Percentiles rank a stretch among this genome's conserved stretches.
phyloP scores from a whole-genome alignment of 2,888 invertebrate genomes.

The Teleogryllus oceanicus region DNA sequence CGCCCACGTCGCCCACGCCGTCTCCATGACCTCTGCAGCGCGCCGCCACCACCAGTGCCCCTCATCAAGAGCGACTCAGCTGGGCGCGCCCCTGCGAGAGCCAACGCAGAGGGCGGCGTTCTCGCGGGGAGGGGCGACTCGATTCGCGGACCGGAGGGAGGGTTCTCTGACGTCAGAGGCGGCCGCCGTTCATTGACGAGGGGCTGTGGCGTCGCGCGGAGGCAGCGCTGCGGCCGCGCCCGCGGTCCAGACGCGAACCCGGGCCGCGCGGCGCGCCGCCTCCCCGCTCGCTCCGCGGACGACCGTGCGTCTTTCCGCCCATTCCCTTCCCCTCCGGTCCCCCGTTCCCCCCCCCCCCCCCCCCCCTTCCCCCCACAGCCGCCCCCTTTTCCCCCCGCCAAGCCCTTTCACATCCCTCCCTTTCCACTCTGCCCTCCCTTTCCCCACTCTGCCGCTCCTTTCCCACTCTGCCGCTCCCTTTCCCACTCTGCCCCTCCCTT shows the following conservation, averaged over 20 bases:
- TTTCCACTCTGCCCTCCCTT: no score
- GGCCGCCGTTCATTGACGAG: not conserved
- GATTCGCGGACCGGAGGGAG: not conserved
- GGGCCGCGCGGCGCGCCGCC: not conserved
- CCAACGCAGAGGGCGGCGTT: not conserved
- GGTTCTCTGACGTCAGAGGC: not conserved
- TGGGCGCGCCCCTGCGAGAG: not conserved
- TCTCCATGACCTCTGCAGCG: not conserved
- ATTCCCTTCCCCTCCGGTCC: not conserved
- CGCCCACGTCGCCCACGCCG: not conserved
- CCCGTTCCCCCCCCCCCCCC: not conserved
- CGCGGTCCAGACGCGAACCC: not conserved
- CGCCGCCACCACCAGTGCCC: not conserved
- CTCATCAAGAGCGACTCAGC: conserved; percentile 9
- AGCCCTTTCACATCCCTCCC: no score
- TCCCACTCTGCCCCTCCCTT: not conserved
- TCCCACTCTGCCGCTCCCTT: not conserved
- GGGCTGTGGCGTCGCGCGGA: not conserved
- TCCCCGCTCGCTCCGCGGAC: not conserved
- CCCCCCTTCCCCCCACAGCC: no score
- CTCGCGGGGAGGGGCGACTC: no score
- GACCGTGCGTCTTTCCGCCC: not conserved
- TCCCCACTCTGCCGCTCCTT: fast-evolving
- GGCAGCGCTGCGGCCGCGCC: not conserved
- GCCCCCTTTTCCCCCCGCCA: no score